Base-by-base conservation (phyloP, 2,888 invertebrate genomes). In the Drosophila vallismaia region DNA sequence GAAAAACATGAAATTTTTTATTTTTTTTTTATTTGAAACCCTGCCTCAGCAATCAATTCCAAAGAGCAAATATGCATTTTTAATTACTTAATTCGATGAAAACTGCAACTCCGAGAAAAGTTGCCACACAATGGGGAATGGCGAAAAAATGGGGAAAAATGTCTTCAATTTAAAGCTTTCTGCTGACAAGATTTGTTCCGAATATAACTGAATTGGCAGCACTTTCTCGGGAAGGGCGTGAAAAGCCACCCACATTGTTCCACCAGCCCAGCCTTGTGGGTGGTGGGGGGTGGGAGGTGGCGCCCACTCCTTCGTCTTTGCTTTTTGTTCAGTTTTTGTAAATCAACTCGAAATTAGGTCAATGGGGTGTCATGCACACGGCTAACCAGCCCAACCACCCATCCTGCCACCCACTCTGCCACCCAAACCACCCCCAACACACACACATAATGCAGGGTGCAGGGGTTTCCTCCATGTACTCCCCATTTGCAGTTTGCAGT, bases 341-440 rank as follows among this genome's bases (percentile, higher is more conserved):
- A 87, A 86, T 86, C 83, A 83, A 81, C 79, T 76, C 46, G 76
- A 88, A 90, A 89, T 87, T 89, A 67, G 90, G 90, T 90, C 90
- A 90, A 88, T 87, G 88, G 90, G 86, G 83, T 89, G 79, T 88
- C 86, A 57, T 63, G 60, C 68, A 67, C 66, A 49, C 62, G 52
- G 63, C 36, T 44, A 62, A 50, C 29, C 33, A 4, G 14, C 31
- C 58, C 19, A 26, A n/a, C 51, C 59, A 44, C 46, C 42, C 51
- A 31, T 28, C 36, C 12, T 36, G n/a, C 45, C 33, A 12, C 55
- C 54, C 49, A 26, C 24, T 9, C 6, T 33, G 12, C 10, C 33
- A n/a, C 10, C n/a, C 14, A 9, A 29, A 36, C 55, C 31, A 53
- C 7, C 26, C 31, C 67, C n/a, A 45, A 42, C 38, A 31, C 36